Conservation (phyloP, 2,113 vertebrate genomes). For the Gracilinanus agilis region DNA sequence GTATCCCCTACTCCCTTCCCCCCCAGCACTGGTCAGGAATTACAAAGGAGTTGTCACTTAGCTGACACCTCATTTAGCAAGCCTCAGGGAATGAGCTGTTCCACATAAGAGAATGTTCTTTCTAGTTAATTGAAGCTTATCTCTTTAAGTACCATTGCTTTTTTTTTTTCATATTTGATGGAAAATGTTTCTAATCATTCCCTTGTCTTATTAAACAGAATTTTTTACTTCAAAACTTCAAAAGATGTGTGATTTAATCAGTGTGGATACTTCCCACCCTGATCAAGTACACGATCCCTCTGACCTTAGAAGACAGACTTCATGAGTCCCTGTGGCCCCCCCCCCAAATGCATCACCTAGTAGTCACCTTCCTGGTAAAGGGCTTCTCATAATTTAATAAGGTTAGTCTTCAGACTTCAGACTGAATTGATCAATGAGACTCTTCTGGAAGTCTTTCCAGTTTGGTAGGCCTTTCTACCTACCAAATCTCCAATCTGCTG, state of each 20-base stretch:
- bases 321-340: background rate
- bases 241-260: background rate
- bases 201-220: background rate
- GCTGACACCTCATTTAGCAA: background rate
- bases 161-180: conserved; percentile 1
- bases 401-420: background rate
- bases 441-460: background rate
- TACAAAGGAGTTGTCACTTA: background rate
- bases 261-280: background rate
- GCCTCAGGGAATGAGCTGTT: background rate
- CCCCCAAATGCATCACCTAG: background rate
- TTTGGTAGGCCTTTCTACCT: background rate
- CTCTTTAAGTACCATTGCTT: background rate
- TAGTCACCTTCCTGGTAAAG: background rate
- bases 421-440: background rate
- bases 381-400: background rate
- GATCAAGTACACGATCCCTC: background rate
- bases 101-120: background rate
- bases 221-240: background rate
- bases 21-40: background rate
- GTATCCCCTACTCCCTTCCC: background rate
- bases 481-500: background rate
- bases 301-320: background rate
- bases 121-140: background rate
- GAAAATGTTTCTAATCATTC: background rate